Conservation (phyloP, 2,797 vertebrate species). For the Varecia variegata region DNA sequence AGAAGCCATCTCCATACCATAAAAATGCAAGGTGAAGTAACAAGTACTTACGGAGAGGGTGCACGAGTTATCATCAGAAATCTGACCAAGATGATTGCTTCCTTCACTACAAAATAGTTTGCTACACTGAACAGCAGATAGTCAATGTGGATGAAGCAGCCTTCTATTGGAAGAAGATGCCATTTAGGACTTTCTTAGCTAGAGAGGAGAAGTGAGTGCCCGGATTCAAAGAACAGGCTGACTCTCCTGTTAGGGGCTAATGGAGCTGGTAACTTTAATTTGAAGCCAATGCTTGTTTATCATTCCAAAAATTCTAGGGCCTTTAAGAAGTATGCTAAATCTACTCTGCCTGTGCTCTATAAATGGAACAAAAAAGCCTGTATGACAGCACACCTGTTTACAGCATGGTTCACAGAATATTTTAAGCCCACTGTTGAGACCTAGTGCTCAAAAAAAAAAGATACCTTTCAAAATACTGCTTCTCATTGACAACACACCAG, state of each 20-base stretch:
- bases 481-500: neutral
- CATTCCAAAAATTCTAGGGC: neutral
- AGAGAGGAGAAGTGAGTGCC: neutral
- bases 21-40: neutral
- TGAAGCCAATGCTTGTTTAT: neutral
- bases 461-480: neutral
- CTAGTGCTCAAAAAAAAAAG: neutral
- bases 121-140: neutral
- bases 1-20: neutral
- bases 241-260: neutral
- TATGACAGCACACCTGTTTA: neutral
- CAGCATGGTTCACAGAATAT: neutral
- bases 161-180: neutral
- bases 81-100: neutral
- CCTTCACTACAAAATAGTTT: neutral
- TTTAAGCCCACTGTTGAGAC: neutral
- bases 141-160: neutral
- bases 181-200: neutral
- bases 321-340: neutral
- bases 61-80: neutral
- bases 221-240: neutral
- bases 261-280: neutral
- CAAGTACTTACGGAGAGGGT: neutral
- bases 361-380: neutral
- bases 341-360: neutral